These are phyloP conservation scores for Hipparchia semele DNA, from an alignment of 2,888 invertebrate genomes.

Conservation along the genomic window DNA sequence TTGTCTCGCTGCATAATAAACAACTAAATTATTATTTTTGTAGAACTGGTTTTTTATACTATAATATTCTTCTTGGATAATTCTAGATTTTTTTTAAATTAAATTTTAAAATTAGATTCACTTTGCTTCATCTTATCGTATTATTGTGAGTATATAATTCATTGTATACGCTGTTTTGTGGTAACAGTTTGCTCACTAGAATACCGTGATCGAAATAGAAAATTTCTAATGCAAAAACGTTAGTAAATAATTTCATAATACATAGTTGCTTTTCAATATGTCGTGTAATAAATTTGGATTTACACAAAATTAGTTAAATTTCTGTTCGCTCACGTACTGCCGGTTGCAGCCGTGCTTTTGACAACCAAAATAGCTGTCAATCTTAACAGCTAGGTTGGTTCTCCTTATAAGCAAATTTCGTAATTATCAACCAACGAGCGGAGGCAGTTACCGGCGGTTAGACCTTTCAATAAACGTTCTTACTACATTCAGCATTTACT, in stretches of 20 bases:
- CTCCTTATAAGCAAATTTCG: too few species aligned
- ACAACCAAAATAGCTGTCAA: too few species aligned
- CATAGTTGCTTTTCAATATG: not conserved
- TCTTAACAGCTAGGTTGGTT: too few species aligned
- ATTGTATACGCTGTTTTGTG: conserved; percentile 26
- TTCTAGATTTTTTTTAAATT: too few species aligned
- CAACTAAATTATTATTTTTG: not conserved
- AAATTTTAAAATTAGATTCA: not conserved
- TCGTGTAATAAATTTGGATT: not conserved
- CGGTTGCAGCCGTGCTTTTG: too few species aligned
- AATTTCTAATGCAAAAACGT: not conserved
- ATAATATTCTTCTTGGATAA: too few species aligned
- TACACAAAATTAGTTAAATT: conserved; percentile 8
- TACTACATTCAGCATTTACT: not conserved
- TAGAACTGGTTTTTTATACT: too few species aligned
- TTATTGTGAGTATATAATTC: not conserved
- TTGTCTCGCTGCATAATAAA: not conserved
- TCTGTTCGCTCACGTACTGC: conserved; percentile 5
- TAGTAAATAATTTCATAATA: too few species aligned
- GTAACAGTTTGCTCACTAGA: conserved; percentile 29
- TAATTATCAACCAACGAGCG: not conserved
- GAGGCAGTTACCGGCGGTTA: not conserved
- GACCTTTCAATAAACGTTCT: conserved; percentile 24
- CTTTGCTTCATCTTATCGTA: conserved; percentile 12
- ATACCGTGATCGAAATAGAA: conserved; percentile 13